Evolutionary conservation across 2,797 vertebrate genomes (phyloP), one percentile per base, ranked within the genome.

Genomic region (Acomys russatus): DNA sequence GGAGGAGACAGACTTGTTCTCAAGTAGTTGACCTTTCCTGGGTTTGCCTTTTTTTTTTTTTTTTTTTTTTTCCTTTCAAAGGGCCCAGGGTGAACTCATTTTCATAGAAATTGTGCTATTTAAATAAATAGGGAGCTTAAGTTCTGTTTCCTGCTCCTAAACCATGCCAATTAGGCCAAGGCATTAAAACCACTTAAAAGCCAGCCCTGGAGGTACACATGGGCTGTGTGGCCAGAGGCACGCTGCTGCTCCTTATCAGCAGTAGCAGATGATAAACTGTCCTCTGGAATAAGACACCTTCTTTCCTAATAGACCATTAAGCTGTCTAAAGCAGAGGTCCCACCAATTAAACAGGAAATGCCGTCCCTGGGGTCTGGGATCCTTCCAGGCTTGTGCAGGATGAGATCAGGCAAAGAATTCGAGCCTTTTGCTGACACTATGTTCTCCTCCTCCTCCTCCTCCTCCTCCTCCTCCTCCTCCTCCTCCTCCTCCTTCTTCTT

Each of bases 331-430:
- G 6, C 73, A 64, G 80, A 85, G 91, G 20, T 54, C 90, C 23
- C 20, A 9, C 54, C 6, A 56, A 94, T 96, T 92, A 90, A 94
- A 91, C 87, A 97, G 97, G 96, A 96, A 97, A 93, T 79, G 86
- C 92, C 94, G 44, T 79, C 92, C 61, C n/a, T 17, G 20, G 80
- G 7, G 54, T 63, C 90, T 89, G 84, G 66, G 38, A 15, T 68
- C 80, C 54, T 51, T 89, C 92, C 79, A 71, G 35, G 86, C 35
- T 89, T 90, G 66, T 5, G 6, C 35, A 56, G 89, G 71, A 74
- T 0, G 30, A 64, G 78, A 9, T 90, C 68, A 91, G 83, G 63
- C 74, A 59, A 80, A 79, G 74, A 59, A 71, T 9, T 61, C 35
- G 71, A 8, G 33, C 12, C 87, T 84, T 90, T 87, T 38, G 59